phyloP scores from a whole-genome alignment of 2,113 vertebrate species.

The Acanthisitta chloris region DNA sequence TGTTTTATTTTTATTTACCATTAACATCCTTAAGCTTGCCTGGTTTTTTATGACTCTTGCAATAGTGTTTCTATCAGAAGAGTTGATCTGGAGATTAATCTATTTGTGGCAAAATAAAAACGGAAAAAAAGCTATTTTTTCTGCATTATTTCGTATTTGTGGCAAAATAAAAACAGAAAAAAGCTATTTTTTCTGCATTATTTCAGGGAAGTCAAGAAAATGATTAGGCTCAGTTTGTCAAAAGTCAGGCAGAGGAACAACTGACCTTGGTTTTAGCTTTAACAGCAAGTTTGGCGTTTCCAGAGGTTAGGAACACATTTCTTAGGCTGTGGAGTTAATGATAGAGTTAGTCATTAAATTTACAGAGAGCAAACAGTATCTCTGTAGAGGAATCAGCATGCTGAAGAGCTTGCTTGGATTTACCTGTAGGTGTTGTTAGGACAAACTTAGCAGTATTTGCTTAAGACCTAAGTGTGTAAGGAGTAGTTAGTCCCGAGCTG shows the following conservation, averaged over 20 bases:
- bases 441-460: background rate
- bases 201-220: background rate
- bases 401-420: background rate
- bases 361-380: background rate
- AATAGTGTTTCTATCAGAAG: background rate
- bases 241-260: background rate
- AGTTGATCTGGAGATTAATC: background rate
- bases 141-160: background rate
- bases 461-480: background rate
- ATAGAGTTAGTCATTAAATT: background rate
- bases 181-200: background rate
- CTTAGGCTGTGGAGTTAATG: background rate
- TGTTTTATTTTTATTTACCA: background rate
- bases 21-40: background rate
- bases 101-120: background rate
- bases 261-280: background rate
- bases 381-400: background rate
- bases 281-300: constrained; percentile 26
- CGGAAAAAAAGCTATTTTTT: background rate
- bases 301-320: constrained; percentile 29
- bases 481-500: background rate
- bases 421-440: background rate
- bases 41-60: background rate
- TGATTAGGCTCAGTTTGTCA: background rate
- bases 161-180: background rate